Base-by-base conservation (phyloP, 2,888 invertebrate species). In the Molanna angustata region DNA sequence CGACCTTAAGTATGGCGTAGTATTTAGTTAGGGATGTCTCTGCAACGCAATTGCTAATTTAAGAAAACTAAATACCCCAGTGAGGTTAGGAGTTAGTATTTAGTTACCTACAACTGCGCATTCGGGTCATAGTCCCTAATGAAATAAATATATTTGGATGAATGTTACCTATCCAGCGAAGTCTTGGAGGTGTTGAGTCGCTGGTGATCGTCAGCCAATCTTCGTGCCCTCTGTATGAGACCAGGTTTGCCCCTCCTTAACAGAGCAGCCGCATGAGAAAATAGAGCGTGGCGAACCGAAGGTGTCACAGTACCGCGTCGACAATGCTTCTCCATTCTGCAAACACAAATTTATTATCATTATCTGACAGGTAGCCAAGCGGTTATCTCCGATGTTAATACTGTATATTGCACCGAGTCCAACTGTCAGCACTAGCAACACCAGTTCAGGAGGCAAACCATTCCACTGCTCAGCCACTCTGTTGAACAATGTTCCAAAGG, bases 241-340 rank as follows among this genome's bases (percentile, higher is more conserved):
- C 61, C 60, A 2, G 61, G 59, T 27, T 67, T 64, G 2, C 68
- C 40, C 1, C 62, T 49, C n/a, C 62, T 60, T 9, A 71, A 61
- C 32, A 62, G 57, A 1, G 61, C 61, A 7, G 71, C 71, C 1
- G 67, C 71, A 1, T 66, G 63, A 1, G 58, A 33, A 64, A 68
- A 68, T 7, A 67, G 66, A 1, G 61, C 61, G 17, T 68, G 66
- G 2, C 49, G 41, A 40, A 50, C 53, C 1, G 63, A 54, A 11
- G 60, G 19, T 2, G 55, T 60, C 7, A 59, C 49, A n/a, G 40
- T 13, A 16, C 57, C 55, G 50, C 35, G 2, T 54, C 47, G 47
- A 39, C 20, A 73, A 39, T 0, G 62, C 62, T 0, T 61, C 16
- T 69, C 66, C 54, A 75, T 32, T 42, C 73, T 70, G 64, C 2